A percentile compares a stretch with the other conserved stretches of the same genome.
These are phyloP conservation scores for Galago senegalensis DNA, from an alignment of 2,797 vertebrate species.

Conservation along the genomic window DNA sequence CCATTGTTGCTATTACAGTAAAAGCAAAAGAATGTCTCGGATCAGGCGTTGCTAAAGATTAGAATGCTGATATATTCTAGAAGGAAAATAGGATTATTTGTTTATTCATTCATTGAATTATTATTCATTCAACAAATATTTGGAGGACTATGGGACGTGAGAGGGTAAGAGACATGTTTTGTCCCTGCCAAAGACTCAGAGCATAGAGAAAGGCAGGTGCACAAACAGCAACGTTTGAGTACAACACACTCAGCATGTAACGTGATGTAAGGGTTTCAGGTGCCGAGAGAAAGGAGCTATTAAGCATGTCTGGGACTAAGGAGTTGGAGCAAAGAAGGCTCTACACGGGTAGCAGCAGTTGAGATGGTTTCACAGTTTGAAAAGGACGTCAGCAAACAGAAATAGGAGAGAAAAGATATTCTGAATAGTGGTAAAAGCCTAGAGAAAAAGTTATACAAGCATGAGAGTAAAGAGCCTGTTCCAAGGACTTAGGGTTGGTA, in stretches of 20 bases:
- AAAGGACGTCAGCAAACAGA: slow-evolving; percentile 47
- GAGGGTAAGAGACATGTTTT: not conserved
- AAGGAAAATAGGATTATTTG: not conserved
- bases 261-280: not conserved
- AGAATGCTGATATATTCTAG: not conserved
- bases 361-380: not conserved
- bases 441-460: not conserved
- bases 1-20: not conserved
- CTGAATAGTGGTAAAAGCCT: not conserved
- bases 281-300: not conserved
- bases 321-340: not conserved
- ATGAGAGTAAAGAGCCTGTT: not conserved
- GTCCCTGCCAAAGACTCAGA: not conserved
- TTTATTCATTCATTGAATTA: not conserved
- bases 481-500: not conserved
- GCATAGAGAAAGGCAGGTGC: not conserved
- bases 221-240: not conserved
- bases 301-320: not conserved
- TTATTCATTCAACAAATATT: not conserved
- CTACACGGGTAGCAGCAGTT: not conserved
- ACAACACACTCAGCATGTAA: not conserved
- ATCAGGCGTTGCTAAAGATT: not conserved
- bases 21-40: slow-evolving; percentile 22
- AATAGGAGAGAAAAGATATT: not conserved
- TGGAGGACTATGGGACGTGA: not conserved